Percentiles rank a stretch among this genome's conserved stretches.
These are phyloP conservation scores for Chelidonichthys spinosus DNA, from an alignment of 2,797 vertebrate genomes.

Conservation along the genomic window DNA sequence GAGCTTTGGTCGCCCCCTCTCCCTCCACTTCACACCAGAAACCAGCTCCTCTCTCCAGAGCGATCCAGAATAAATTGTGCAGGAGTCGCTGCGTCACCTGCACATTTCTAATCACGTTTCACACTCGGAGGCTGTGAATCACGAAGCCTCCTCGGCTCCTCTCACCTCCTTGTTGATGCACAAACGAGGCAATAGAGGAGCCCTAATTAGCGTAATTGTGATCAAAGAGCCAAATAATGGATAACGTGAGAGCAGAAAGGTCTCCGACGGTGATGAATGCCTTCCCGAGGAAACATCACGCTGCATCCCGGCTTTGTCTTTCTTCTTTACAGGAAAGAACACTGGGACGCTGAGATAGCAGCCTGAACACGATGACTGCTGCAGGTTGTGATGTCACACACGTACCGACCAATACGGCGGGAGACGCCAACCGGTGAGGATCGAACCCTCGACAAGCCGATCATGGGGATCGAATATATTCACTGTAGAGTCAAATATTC, in stretches of 20 bases:
- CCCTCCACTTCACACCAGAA: conserved; percentile 3
- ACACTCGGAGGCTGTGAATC: conserved; percentile 35
- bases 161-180: conserved; percentile 55
- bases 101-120: conserved; percentile 54
- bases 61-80: conserved; percentile 26
- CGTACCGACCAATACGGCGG: too few species aligned
- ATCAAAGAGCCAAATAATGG: conserved; percentile 66
- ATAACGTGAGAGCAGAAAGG: conserved; percentile 58
- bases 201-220: conserved; percentile 65
- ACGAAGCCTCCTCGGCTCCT: conserved; percentile 28
- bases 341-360: too few species aligned
- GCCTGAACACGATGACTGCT: too few species aligned
- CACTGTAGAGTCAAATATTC: too few species aligned
- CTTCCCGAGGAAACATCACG: neutral
- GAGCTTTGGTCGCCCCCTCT: conserved; percentile 24
- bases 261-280: conserved; percentile 62
- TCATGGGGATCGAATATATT: too few species aligned
- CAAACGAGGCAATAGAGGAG: conserved; percentile 45
- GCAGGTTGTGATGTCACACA: too few species aligned
- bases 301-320: conserved; percentile 12
- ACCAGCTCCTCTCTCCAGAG: neutral
- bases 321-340: too few species aligned
- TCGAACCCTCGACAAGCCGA: too few species aligned
- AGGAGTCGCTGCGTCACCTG: conserved; percentile 52
- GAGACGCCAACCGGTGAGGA: too few species aligned